These are phyloP conservation scores for Amblyraja radiata DNA, from an alignment of 2,797 vertebrate species.

Conservation along the genomic window DNA sequence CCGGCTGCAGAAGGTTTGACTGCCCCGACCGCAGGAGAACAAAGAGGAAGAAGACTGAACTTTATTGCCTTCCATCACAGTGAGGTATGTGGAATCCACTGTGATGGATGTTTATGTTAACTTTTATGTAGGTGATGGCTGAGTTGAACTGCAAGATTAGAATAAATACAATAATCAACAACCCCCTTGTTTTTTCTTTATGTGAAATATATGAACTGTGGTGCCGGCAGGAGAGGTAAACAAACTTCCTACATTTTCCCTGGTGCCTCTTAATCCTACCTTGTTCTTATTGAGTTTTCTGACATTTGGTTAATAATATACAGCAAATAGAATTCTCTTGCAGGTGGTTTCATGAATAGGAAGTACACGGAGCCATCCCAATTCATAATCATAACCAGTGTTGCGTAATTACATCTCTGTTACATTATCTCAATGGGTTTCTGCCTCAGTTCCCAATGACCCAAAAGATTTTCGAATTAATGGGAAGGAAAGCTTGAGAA, in stretches of 20 bases:
- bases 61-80: too few species aligned
- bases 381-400: neutral
- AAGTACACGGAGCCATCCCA: neutral
- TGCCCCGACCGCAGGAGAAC: too few species aligned
- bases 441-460: too few species aligned
- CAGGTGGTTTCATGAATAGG: neutral
- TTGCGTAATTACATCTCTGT: too few species aligned
- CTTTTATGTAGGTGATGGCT: too few species aligned
- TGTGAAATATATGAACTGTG: neutral
- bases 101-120: too few species aligned
- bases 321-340: neutral
- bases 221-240: neutral
- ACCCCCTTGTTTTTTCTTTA: neutral
- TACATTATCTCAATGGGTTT: too few species aligned
- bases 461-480: too few species aligned
- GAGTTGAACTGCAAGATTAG: neutral
- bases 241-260: neutral
- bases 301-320: neutral
- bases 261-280: neutral
- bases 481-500: too few species aligned
- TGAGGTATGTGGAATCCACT: too few species aligned
- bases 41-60: too few species aligned
- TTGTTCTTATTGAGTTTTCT: neutral
- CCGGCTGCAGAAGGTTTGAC: too few species aligned
- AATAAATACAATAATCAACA: neutral